These are phyloP conservation scores for Periplaneta americana DNA, from an alignment of 1,140 invertebrate species.

Conservation along the genomic window DNA sequence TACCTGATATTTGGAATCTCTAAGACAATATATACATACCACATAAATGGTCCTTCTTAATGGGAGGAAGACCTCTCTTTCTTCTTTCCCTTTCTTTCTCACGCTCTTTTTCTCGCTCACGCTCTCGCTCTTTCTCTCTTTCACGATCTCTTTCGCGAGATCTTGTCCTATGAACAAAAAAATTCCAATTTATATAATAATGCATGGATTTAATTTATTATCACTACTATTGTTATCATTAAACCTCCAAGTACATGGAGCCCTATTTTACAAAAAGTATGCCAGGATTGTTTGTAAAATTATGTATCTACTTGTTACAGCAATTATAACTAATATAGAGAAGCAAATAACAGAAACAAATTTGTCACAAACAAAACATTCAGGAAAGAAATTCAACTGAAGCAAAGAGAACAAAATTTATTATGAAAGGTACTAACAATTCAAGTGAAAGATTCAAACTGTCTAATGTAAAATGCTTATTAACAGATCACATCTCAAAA, in stretches of 20 bases:
- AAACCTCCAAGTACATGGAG: too few species aligned
- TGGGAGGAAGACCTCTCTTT: constrained; percentile 81
- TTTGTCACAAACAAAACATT: too few species aligned
- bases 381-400: too few species aligned
- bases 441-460: too few species aligned
- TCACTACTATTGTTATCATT: too few species aligned
- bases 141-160: constrained; percentile 37
- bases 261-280: constrained; percentile 15
- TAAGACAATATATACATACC: constrained; percentile 44
- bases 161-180: constrained; percentile 42
- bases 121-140: constrained; percentile 48
- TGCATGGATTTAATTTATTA: too few species aligned
- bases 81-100: constrained; percentile 74
- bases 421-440: too few species aligned
- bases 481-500: too few species aligned
- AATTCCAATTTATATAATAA: too few species aligned
- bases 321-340: not conserved
- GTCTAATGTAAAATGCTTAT: too few species aligned
- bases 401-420: too few species aligned
- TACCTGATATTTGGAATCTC: not conserved
- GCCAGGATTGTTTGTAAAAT: not conserved
- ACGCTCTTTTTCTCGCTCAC: constrained; percentile 64
- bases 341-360: too few species aligned
- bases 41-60: constrained; percentile 80
- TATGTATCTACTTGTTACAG: not conserved